A percentile compares a stretch with the other conserved stretches of the same genome.
These are phyloP conservation scores for Acromyrmex echinatior DNA, from an alignment of 1,140 invertebrate species.

Conservation along the genomic window DNA sequence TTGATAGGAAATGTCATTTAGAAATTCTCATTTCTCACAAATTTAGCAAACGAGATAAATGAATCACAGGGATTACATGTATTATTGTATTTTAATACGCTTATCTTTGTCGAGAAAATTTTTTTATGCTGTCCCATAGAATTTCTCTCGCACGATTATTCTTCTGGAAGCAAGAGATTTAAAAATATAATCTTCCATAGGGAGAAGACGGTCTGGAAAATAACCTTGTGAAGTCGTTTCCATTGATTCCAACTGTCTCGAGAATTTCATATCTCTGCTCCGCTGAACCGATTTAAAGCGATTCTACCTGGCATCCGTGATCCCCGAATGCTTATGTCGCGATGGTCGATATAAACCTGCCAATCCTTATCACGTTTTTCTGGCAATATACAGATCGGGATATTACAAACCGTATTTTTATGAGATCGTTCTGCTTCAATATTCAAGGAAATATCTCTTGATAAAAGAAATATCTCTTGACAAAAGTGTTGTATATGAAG, in stretches of 20 bases:
- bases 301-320: constrained; percentile 50
- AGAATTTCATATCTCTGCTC: constrained; percentile 59
- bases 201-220: constrained; percentile 45
- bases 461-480: not conserved
- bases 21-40: not conserved
- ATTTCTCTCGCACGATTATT: constrained; percentile 32
- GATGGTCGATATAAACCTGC: constrained; percentile 55
- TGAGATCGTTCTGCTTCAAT: constrained; percentile 32
- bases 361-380: constrained; percentile 61
- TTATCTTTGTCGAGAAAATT: not conserved
- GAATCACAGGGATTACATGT: not conserved
- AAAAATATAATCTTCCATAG: constrained; percentile 61
- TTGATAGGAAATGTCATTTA: not conserved
- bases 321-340: constrained; percentile 56
- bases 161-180: constrained; percentile 22
- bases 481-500: not conserved
- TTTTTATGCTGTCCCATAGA: constrained; percentile 7
- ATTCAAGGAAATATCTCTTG: constrained; percentile 30
- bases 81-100: not conserved
- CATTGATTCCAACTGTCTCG: constrained; percentile 59
- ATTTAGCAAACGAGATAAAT: not conserved
- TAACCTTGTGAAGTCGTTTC: constrained; percentile 53
- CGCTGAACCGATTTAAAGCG: constrained; percentile 58
- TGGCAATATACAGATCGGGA: constrained; percentile 38
- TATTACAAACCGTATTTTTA: constrained; percentile 46